These are phyloP conservation scores for Babylonia areolata DNA, from an alignment of 1,140 invertebrate genomes.

Conservation along the genomic window DNA sequence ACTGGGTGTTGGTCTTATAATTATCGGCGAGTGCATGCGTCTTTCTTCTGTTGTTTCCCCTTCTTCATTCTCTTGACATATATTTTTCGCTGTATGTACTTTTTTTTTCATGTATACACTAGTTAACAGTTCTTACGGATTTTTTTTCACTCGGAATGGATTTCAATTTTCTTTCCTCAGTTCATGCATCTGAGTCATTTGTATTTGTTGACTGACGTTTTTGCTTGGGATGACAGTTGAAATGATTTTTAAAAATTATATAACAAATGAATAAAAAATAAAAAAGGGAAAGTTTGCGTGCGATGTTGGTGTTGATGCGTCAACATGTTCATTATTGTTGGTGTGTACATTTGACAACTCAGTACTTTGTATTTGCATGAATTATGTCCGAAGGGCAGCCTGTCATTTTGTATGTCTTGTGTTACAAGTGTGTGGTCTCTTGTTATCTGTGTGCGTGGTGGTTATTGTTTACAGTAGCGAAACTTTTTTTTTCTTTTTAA, in stretches of 20 bases:
- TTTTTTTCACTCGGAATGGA: constrained; percentile 6
- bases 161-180: background rate
- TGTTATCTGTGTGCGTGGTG: background rate
- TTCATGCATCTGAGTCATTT: constrained; percentile 16
- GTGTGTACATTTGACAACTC: constrained; percentile 11
- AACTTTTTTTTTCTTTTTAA: background rate
- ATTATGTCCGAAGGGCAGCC: constrained; percentile 28
- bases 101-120: background rate
- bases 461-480: background rate
- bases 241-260: background rate
- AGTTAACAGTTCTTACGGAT: background rate
- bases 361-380: constrained; percentile 33
- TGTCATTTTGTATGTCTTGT: background rate
- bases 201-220: constrained; percentile 4
- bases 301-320: background rate
- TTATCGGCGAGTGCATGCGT: constrained; percentile 18
- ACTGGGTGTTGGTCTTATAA: constrained; percentile 15
- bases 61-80: background rate
- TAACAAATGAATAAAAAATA: background rate
- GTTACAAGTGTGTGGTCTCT: background rate
- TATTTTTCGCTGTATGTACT: background rate
- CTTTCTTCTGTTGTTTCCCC: background rate
- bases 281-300: background rate
- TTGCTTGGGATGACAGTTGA: background rate
- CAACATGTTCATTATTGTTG: background rate